Base-by-base conservation (phyloP, 2,797 vertebrate species). In the Sebastes trivittatus region DNA sequence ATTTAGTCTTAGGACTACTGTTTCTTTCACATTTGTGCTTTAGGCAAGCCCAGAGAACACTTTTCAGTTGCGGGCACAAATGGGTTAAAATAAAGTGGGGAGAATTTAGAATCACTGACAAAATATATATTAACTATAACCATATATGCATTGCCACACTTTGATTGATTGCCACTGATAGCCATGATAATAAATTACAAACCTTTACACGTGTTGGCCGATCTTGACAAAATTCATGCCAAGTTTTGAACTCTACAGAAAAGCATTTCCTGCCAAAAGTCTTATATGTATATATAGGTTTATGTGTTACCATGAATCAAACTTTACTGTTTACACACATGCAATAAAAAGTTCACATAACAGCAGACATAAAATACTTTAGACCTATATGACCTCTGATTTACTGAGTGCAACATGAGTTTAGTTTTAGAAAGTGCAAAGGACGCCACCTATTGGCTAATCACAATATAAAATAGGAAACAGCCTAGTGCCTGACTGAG, bases 221-320 rank as follows among this genome's bases (percentile, higher is more conserved):
- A 78, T 72, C 61, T 73, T 9, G 38, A 80, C 54, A 54, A 66
- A 30, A 67, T 55, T 77, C 69, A 46, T 66, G 77, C 77, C 84
- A 89, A 82, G 81, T 78, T 78, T 67, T 36, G n/a, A 77, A 38
- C 69, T 56, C 10, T 6, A 55, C 49, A 70, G 69, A 79, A 23
- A 2, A 77, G 20, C 23, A 74, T 56, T 82, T 58, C 55, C 32
- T 81, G 84, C 85, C 81, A 89, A 88, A 80, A 8, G 29, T 75
- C 65, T 73, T 68, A 71, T 16, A 72, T 68, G 7, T 62, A 56
- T 79, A 38, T 54, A 56, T 64, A 22, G 27, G 23, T 62, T 68
- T 52, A 59, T 63, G 61, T 42, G 29, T 54, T 10, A 32, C 55
- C 34, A 42, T 83, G 80, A 87, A 87, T 87, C 83, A 84, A 61